A percentile compares a stretch with the other conserved stretches of the same genome.
Conservation (phyloP, 2,113 vertebrate species). For the Megaceryle maxima region DNA sequence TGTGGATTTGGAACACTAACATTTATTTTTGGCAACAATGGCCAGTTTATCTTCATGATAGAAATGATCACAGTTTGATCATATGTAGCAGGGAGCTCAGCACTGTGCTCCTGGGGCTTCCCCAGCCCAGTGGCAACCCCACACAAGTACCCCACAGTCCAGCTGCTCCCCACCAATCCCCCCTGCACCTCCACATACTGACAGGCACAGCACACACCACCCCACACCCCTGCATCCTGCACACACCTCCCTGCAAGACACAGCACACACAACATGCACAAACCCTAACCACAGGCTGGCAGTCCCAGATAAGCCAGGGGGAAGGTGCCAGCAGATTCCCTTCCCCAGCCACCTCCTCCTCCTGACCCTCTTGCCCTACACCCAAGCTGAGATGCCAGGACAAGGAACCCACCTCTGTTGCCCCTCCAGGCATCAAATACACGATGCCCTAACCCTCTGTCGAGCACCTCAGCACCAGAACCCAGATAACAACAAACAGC, state of each 20-base stretch:
- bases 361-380: background rate
- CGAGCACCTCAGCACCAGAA: background rate
- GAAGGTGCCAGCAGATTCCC: background rate
- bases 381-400: background rate
- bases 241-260: background rate
- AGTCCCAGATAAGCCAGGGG: background rate
- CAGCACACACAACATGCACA: fast-evolving
- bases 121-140: background rate
- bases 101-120: background rate
- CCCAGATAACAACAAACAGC: background rate
- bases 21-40: constrained; percentile 85
- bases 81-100: background rate
- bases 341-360: background rate
- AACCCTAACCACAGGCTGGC: background rate
- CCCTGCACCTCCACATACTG: background rate
- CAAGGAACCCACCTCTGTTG: background rate
- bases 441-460: background rate
- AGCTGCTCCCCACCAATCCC: background rate
- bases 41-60: constrained; percentile 72
- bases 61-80: constrained; percentile 4
- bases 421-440: background rate
- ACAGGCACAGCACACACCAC: background rate
- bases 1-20: constrained; percentile 77
- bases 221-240: background rate
- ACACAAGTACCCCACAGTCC: background rate